phyloP scores from a whole-genome alignment of 2,888 invertebrate species.

The Eupithecia insigniata region DNA sequence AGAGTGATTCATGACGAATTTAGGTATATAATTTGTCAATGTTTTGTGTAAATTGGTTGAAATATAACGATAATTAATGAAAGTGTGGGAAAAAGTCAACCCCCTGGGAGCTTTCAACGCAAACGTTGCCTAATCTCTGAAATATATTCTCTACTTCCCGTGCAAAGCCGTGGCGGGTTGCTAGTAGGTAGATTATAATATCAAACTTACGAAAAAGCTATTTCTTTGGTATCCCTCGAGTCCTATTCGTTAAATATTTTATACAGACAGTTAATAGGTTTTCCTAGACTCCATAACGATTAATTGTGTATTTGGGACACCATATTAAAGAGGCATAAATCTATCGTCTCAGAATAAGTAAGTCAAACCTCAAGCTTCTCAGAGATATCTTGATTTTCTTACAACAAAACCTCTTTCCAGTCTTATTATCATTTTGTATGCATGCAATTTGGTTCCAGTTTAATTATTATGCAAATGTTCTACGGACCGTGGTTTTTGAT shows the following conservation, averaged over 20 bases:
- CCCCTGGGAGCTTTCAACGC: too few relatives aligned
- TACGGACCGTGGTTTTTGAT: constrained; percentile 15
- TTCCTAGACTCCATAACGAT: background rate
- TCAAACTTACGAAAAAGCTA: background rate
- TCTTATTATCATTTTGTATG: constrained; percentile 28
- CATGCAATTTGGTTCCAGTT: constrained; percentile 19
- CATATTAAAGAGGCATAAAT: background rate
- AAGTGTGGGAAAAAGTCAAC: too few relatives aligned
- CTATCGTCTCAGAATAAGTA: background rate
- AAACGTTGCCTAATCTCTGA: too few relatives aligned
- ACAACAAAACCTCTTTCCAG: constrained; percentile 15
- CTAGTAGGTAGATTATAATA: background rate
- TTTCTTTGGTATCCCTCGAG: background rate
- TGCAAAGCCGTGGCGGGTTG: too few relatives aligned
- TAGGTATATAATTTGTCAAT: too few relatives aligned
- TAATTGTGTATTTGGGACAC: background rate
- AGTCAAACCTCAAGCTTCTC: background rate
- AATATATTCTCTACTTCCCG: too few relatives aligned
- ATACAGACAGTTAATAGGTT: background rate
- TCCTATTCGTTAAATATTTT: background rate
- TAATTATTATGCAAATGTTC: constrained; percentile 22
- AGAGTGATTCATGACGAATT: too few relatives aligned
- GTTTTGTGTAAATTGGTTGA: too few relatives aligned
- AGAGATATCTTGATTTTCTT: constrained; percentile 4
- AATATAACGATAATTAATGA: too few relatives aligned